phyloP scores from a whole-genome alignment of 2,888 invertebrate genomes.

The Tenthredo mesomela region DNA sequence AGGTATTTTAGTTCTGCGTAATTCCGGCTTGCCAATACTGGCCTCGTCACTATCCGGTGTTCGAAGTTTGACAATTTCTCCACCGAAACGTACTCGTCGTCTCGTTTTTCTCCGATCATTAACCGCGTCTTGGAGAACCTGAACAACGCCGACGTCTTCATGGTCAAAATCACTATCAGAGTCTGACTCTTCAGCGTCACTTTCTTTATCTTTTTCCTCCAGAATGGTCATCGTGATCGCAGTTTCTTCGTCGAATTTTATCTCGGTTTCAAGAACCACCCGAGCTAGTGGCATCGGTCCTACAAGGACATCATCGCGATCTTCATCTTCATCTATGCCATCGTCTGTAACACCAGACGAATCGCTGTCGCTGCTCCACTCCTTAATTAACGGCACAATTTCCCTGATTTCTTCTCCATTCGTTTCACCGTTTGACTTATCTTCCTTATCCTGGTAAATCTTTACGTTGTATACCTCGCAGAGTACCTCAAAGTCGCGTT shows the following conservation, averaged over 20 bases:
- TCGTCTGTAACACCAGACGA: slow-evolving; percentile 70
- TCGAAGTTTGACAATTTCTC: slow-evolving; percentile 91
- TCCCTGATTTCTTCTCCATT: slow-evolving; percentile 56
- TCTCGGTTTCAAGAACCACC: slow-evolving; percentile 91
- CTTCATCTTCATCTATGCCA: slow-evolving; percentile 63
- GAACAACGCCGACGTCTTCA: slow-evolving; percentile 71
- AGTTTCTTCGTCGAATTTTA: slow-evolving; percentile 89
- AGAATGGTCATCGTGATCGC: slow-evolving; percentile 92
- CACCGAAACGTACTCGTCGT: slow-evolving; percentile 90
- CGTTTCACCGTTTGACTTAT: slow-evolving; percentile 50
- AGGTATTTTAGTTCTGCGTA: slow-evolving; percentile 76
- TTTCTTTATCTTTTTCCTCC: slow-evolving; percentile 81
- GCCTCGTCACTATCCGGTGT: slow-evolving; percentile 91
- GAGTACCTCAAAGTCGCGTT: slow-evolving; percentile 81
- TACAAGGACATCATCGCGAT: slow-evolving; percentile 55
- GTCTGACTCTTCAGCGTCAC: slow-evolving; percentile 58
- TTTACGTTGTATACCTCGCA: slow-evolving; percentile 81
- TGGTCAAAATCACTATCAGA: slow-evolving; percentile 67
- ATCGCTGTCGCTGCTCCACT: slow-evolving; percentile 69
- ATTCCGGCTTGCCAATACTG: slow-evolving; percentile 57
- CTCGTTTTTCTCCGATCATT: slow-evolving; percentile 80
- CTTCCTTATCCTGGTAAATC: slow-evolving; percentile 30
- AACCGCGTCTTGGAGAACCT: slow-evolving; percentile 53
- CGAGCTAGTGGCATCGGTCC: slow-evolving; percentile 67
- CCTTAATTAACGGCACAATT: slow-evolving; percentile 54